Percentiles rank a stretch among this genome's conserved stretches.
Evolutionary conservation across 2,888 invertebrate genomes (phyloP).

Genomic region (Lithosia quadra): DNA sequence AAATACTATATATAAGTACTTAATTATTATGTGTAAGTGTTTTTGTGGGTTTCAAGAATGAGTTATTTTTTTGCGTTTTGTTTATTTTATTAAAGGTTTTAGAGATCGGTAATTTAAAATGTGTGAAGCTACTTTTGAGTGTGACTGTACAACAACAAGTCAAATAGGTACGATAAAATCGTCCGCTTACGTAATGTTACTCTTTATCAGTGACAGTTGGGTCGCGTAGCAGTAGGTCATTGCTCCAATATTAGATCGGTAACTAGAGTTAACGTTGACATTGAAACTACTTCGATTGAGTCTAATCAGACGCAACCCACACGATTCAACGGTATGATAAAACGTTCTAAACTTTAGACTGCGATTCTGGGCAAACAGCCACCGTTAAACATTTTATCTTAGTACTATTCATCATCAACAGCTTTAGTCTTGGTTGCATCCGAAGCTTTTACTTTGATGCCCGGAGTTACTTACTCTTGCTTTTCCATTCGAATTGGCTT

Average conservation of each 20-base stretch:
- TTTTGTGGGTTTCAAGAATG: too few species aligned
- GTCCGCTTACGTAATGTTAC: conserved; percentile 18
- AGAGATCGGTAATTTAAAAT: neutral
- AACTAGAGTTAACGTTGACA: conserved; percentile 18
- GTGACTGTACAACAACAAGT: neutral
- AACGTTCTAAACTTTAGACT: neutral
- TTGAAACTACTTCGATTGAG: conserved; percentile 5
- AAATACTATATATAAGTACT: too few species aligned
- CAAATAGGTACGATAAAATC: neutral
- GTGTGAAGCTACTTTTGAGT: neutral
- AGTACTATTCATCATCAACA: neutral
- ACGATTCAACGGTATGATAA: neutral
- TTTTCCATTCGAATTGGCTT: too few species aligned
- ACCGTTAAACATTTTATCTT: neutral
- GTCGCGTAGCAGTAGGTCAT: conserved; percentile 43
- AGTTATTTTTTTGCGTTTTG: too few species aligned
- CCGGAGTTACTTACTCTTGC: too few species aligned
- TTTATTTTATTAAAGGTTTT: neutral
- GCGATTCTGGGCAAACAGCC: neutral
- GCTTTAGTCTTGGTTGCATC: too few species aligned
- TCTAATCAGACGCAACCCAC: conserved; percentile 9
- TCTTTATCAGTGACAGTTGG: conserved; percentile 34
- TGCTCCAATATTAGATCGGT: conserved; percentile 21
- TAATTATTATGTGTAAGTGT: too few species aligned
- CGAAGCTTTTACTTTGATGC: too few species aligned